A percentile compares a stretch with the other conserved stretches of the same genome.
Conservation (phyloP, 53 echinoderm and acorn worm genomes). For the Apostichopus leukothele region DNA sequence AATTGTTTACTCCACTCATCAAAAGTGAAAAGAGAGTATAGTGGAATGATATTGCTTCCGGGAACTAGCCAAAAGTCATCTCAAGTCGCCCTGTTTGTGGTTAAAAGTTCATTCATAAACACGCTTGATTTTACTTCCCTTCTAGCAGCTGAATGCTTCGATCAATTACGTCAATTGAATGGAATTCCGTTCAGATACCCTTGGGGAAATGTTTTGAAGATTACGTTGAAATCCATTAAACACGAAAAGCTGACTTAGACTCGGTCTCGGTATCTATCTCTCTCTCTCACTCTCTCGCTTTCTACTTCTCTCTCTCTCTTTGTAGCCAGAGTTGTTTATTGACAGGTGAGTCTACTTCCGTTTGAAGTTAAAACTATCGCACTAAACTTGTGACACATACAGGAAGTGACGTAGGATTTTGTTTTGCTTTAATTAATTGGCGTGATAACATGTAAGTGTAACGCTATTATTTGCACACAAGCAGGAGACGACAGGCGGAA, state of each 20-base stretch:
- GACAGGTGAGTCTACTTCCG: constrained; percentile 35
- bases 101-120: constrained; percentile 2
- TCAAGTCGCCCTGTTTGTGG: neutral
- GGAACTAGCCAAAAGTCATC: neutral
- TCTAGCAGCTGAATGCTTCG: constrained; percentile 31
- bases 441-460: too few species aligned
- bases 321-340: constrained; percentile 12
- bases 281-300: too few species aligned
- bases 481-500: too few species aligned
- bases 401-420: too few species aligned
- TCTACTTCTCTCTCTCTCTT: too few species aligned
- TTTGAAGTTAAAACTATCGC: neutral
- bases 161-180: constrained; percentile 35
- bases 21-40: neutral
- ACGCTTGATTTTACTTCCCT: neutral
- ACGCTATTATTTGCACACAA: too few species aligned
- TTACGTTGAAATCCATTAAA: constrained; percentile 37
- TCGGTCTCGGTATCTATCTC: too few species aligned
- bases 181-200: neutral
- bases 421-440: too few species aligned
- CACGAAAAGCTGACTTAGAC: constrained; percentile 3
- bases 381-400: neutral
- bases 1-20: neutral
- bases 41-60: neutral
- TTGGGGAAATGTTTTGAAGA: constrained; percentile 30